Base-by-base conservation (phyloP, 2,113 vertebrate genomes). In the Colinus virginianus region DNA sequence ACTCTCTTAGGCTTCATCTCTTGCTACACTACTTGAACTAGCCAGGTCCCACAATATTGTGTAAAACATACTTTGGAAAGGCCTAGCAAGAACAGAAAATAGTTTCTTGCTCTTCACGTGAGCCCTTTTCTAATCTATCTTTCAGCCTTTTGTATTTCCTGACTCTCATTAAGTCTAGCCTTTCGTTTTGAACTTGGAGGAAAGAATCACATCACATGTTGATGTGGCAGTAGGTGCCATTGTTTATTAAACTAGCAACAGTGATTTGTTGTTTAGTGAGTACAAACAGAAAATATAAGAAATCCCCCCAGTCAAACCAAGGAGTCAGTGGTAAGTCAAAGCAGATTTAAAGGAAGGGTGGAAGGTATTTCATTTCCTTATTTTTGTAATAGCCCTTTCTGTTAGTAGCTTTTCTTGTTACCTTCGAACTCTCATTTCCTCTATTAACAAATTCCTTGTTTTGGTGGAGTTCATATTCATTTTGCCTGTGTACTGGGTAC, bases 331-430 rank as follows among this genome's bases (percentile, higher is more conserved):
- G 26, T 80, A 94, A 81, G 48, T 78, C 55, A 88, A 67, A 40
- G 49, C 71, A 96, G 76, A 75, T 89, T 95, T 83, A 93, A 91
- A 94, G 81, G 94, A 94, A 96, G 87, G 87, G 90, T 93, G 84
- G 91, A 94, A 92, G 46, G 71, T 55, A 87, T 70, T 91, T 77
- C 0, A 61, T 92, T 96, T 96, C 87, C 84, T 79, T 93, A 67
- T 89, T 96, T 95, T 94, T 92, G 55, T 61, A 92, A 78, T 90
- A 80, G 61, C 46, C 34, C 22, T 83, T 87, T 93, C 78, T 95
- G 46, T 63, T 87, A 91, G 81, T 90, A 74, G 64, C 51, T 84
- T 84, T 93, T 90, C 78, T 93, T 93, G 59, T 93, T 93, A 89
- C 82, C 87, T 93, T 90, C 2, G 8, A 94, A 90, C 81, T 96